These are phyloP conservation scores for Drosophila phalerata DNA, from an alignment of 2,888 invertebrate genomes.

Conservation along the genomic window DNA sequence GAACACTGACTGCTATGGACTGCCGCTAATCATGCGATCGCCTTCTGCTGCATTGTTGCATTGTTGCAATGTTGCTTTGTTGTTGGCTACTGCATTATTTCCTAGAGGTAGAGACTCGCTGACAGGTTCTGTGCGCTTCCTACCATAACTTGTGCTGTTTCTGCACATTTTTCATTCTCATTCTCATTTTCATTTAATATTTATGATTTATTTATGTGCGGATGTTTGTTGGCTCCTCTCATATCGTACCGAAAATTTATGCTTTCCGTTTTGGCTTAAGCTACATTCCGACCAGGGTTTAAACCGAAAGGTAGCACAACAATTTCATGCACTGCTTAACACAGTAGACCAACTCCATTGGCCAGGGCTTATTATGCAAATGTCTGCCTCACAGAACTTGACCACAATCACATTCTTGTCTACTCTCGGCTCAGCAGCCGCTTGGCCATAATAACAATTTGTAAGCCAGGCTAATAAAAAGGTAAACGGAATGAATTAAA, in stretches of 20 bases:
- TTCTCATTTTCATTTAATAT: constrained; percentile 79
- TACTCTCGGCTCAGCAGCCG: constrained; percentile 15
- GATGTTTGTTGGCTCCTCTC: constrained; percentile 79
- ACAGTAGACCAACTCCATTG: constrained; percentile 50
- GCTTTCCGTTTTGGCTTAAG: constrained; percentile 76
- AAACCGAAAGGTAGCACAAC: constrained; percentile 61
- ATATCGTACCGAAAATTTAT: constrained; percentile 76
- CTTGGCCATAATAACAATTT: constrained; percentile 58
- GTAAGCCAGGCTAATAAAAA: constrained; percentile 43
- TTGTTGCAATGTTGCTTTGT: constrained; percentile 43
- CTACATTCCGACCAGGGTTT: constrained; percentile 23
- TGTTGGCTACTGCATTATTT: constrained; percentile 61
- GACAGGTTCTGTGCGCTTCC: constrained; percentile 78
- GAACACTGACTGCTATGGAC: constrained; percentile 49
- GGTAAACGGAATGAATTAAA: constrained; percentile 32
- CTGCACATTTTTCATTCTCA: constrained; percentile 71
- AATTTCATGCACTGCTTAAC: constrained; percentile 76
- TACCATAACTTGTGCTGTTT: constrained; percentile 45
- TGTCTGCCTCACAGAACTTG: constrained; percentile 61
- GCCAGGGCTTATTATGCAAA: constrained; percentile 73
- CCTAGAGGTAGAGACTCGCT: constrained; percentile 50
- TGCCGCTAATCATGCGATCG: constrained; percentile 79
- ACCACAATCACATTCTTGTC: constrained; percentile 63
- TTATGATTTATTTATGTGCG: constrained; percentile 82
- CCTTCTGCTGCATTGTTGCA: constrained; percentile 27